Percentiles rank a stretch among this genome's conserved stretches.
Conservation (phyloP, 2,888 invertebrate genomes). For the Cephus nigrinus region DNA sequence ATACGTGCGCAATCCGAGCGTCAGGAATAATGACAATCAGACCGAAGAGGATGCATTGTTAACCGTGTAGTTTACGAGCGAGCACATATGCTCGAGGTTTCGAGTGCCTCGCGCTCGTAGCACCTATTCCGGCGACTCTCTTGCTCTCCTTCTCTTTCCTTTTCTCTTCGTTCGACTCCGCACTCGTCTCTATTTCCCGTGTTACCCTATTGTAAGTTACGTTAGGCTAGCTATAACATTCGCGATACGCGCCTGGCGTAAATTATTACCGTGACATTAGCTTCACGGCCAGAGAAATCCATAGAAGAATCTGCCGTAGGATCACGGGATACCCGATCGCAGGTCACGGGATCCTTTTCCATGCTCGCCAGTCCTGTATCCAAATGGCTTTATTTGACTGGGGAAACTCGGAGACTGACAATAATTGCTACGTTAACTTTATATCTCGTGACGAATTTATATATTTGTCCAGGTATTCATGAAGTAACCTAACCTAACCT, state of each 20-base stretch:
- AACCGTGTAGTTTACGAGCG: conserved; percentile 52
- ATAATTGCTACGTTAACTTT: not conserved
- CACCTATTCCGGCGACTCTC: not conserved
- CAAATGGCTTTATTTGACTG: not conserved
- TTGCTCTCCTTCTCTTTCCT: conserved; percentile 7
- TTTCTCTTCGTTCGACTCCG: not conserved
- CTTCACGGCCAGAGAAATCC: not conserved
- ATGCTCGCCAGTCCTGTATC: not conserved
- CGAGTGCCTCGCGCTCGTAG: not conserved
- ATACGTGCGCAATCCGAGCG: conserved; percentile 6
- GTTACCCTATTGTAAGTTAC: not conserved
- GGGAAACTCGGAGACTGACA: not conserved
- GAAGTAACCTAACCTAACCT: not conserved
- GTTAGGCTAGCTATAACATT: not conserved
- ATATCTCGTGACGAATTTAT: not conserved
- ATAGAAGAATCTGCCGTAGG: not conserved
- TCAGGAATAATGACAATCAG: conserved; percentile 54
- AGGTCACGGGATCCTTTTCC: not conserved
- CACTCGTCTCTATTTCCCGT: not conserved
- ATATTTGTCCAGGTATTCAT: not conserved
- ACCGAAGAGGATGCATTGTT: conserved; percentile 52
- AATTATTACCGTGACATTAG: not conserved
- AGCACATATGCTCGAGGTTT: conserved; percentile 47
- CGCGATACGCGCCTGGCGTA: not conserved
- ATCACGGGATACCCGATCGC: not conserved